These are phyloP conservation scores for Gallinago jamesoni DNA, from an alignment of 2,113 vertebrate genomes.

Conservation along the genomic window DNA sequence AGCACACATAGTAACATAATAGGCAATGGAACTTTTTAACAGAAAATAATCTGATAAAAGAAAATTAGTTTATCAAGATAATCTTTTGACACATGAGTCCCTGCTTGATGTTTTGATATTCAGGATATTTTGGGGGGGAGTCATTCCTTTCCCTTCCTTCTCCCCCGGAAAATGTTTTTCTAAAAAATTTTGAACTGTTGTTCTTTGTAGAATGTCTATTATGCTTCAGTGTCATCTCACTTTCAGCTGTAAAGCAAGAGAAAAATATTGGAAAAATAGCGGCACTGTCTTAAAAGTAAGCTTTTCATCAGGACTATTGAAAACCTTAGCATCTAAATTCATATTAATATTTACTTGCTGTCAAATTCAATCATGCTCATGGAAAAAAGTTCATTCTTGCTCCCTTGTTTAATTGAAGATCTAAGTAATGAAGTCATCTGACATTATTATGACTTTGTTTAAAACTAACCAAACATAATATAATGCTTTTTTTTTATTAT, in stretches of 20 bases:
- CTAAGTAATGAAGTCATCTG: not conserved
- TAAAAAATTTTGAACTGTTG: not conserved
- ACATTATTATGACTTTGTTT: not conserved
- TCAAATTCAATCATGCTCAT: not conserved
- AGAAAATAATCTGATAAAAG: not conserved
- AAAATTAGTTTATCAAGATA: not conserved
- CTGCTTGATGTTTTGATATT: not conserved
- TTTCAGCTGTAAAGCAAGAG: not conserved
- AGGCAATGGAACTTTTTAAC: not conserved
- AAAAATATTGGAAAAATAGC: not conserved
- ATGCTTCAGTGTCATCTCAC: not conserved
- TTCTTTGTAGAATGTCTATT: not conserved
- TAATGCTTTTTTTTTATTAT: not conserved
- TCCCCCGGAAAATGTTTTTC: not conserved
- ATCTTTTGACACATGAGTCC: not conserved
- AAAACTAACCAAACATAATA: not conserved
- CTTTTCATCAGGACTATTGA: not conserved
- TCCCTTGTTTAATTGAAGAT: conserved; percentile 17
- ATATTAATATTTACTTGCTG: conserved; percentile 11
- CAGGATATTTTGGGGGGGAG: not conserved
- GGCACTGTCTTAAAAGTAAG: not conserved
- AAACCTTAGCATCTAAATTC: not conserved
- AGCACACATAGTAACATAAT: not conserved
- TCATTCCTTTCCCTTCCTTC: no score
- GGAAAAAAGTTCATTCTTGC: not conserved